These are phyloP conservation scores for Lithophane ornitopus DNA, from an alignment of 2,888 invertebrate species.

Conservation along the genomic window DNA sequence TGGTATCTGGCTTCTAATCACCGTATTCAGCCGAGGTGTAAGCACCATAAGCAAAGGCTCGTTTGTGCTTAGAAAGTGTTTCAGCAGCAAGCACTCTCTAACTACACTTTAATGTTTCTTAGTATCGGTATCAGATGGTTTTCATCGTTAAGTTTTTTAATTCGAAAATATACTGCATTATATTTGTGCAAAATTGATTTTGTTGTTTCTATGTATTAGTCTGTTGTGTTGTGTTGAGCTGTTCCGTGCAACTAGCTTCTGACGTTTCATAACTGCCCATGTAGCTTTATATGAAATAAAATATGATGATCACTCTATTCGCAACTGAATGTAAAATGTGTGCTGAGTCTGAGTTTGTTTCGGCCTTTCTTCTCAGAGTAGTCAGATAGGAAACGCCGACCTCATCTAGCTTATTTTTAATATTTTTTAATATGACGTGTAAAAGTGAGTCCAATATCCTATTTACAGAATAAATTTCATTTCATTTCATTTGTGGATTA, in stretches of 20 bases:
- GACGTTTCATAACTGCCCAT: too few relatives aligned
- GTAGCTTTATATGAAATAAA: too few relatives aligned
- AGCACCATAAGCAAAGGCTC: constrained; percentile 54
- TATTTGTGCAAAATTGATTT: neutral
- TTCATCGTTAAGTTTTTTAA: constrained; percentile 15
- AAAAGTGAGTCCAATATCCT: too few relatives aligned
- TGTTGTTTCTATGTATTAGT: neutral
- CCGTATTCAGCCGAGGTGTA: constrained; percentile 38
- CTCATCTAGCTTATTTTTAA: too few relatives aligned
- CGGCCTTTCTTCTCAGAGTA: too few relatives aligned
- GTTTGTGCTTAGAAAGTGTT: constrained; percentile 76
- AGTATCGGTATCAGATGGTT: constrained; percentile 39
- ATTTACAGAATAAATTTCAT: too few relatives aligned
- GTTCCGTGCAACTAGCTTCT: neutral
- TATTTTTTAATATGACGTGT: too few relatives aligned
- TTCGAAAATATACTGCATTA: constrained; percentile 13
- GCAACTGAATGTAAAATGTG: neutral
- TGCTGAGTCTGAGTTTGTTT: too few relatives aligned
- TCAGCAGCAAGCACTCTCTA: constrained; percentile 67
- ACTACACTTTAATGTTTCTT: constrained; percentile 71
- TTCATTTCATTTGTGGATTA: too few relatives aligned
- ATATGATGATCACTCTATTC: neutral
- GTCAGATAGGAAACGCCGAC: too few relatives aligned
- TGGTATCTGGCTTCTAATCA: constrained; percentile 52
- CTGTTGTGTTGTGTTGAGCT: neutral